Percentiles rank a stretch among this genome's conserved stretches.
Evolutionary conservation across 2,888 invertebrate genomes (phyloP).

Genomic region (Aleiodes leptofemur): DNA sequence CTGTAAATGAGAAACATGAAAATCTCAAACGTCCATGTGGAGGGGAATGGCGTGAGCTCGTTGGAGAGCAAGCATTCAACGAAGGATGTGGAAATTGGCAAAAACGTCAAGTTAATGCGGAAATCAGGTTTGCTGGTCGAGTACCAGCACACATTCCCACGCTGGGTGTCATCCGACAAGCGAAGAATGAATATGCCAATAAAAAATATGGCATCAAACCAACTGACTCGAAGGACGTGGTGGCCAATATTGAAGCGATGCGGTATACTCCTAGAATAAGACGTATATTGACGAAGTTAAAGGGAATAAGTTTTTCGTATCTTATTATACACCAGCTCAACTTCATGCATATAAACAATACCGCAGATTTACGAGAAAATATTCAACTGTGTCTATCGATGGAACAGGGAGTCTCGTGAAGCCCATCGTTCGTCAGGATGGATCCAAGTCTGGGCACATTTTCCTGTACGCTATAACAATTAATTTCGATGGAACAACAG

Average conservation of each 20-base stretch:
- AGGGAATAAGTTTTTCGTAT: slow-evolving; percentile 43
- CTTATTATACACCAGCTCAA: slow-evolving; percentile 47
- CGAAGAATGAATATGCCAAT: slow-evolving; percentile 46
- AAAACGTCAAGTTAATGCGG: slow-evolving; percentile 38
- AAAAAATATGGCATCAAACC: slow-evolving; percentile 40
- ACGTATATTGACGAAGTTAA: slow-evolving; percentile 49
- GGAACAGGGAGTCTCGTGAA: slow-evolving; percentile 48
- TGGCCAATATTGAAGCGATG: slow-evolving; percentile 47
- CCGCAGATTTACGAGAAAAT: slow-evolving; percentile 29
- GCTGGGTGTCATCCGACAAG: slow-evolving; percentile 35
- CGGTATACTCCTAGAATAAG: slow-evolving; percentile 31
- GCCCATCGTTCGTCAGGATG: slow-evolving; percentile 37
- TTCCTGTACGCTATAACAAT: slow-evolving; percentile 50
- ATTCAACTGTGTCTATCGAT: slow-evolving; percentile 42
- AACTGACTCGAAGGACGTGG: slow-evolving; percentile 36
- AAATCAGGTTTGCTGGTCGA: slow-evolving; percentile 40
- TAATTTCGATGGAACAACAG: slow-evolving; percentile 41
- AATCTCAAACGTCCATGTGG: slow-evolving; percentile 46
- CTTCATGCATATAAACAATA: slow-evolving; percentile 47
- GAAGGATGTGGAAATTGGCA: slow-evolving; percentile 43
- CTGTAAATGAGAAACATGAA: slow-evolving; percentile 37
- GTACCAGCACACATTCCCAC: slow-evolving; percentile 47
- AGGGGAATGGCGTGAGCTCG: slow-evolving; percentile 41
- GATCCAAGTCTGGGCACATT: slow-evolving; percentile 40
- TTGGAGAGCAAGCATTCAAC: slow-evolving; percentile 26